These are phyloP conservation scores for Argyresthia goedartella DNA, from an alignment of 2,888 invertebrate genomes.

Conservation along the genomic window DNA sequence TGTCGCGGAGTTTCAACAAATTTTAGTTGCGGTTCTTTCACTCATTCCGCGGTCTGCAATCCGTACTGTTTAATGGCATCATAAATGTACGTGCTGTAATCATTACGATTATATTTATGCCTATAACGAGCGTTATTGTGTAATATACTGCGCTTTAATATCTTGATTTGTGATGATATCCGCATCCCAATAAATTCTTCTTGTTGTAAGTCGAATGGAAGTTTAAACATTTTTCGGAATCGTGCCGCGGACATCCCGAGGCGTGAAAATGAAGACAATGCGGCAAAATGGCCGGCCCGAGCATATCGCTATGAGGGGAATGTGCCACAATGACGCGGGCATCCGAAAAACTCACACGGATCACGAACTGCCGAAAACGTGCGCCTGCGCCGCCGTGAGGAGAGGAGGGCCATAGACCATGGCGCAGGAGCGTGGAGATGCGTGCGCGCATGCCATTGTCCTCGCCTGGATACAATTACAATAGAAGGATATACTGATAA, in stretches of 20 bases:
- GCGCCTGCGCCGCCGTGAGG: conserved; percentile 21
- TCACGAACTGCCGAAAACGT: conserved; percentile 42
- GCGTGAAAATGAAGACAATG: conserved; percentile 47
- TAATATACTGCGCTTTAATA: conserved; percentile 15
- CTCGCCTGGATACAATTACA: too few species aligned
- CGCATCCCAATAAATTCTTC: too few species aligned
- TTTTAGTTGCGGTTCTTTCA: conserved; percentile 13
- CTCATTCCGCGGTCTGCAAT: conserved; percentile 28
- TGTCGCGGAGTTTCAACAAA: conserved; percentile 13
- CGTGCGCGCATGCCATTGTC: neutral
- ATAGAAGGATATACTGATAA: too few species aligned
- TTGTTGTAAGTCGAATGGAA: too few species aligned
- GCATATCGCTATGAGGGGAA: conserved; percentile 56
- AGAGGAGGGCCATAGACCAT: neutral
- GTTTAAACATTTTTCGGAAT: too few species aligned
- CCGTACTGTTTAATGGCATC: neutral
- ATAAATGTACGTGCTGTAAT: neutral
- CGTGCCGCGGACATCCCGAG: conserved; percentile 12
- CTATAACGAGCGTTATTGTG: neutral
- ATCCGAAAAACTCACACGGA: conserved; percentile 17
- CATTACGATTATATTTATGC: neutral
- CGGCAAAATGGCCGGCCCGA: conserved; percentile 34
- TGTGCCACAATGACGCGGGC: conserved; percentile 29
- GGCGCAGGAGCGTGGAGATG: conserved; percentile 1
- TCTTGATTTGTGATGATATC: conserved; percentile 13